Evolutionary conservation across 2,797 vertebrate genomes (phyloP).

Genomic region (Gambelia wislizenii): DNA sequence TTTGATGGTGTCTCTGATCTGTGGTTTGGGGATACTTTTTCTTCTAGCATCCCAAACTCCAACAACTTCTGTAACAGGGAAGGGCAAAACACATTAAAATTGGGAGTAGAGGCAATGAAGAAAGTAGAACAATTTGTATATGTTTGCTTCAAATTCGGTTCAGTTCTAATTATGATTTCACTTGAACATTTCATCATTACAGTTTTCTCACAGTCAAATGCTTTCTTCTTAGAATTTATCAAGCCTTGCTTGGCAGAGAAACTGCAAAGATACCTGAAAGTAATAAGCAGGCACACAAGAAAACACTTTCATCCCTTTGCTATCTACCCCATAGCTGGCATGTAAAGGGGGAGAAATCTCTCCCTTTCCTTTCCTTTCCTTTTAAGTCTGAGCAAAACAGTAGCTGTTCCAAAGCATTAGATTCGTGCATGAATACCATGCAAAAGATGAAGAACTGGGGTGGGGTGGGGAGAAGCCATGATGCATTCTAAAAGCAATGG

Average conservation of each 20-base stretch:
- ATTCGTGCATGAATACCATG: conserved; percentile 47
- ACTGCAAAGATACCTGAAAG: conserved; percentile 40
- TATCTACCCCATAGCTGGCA: conserved; percentile 1
- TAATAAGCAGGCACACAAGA: conserved; percentile 40
- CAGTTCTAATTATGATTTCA: conserved; percentile 6
- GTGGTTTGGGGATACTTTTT: background rate
- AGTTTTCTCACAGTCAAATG: background rate
- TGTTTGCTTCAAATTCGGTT: background rate
- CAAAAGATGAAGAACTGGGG: conserved; percentile 72
- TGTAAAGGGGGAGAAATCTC: conserved; percentile 53
- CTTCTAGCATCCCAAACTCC: background rate
- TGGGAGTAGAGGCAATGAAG: background rate
- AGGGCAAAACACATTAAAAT: background rate
- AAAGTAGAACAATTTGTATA: background rate
- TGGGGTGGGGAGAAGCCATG: conserved; percentile 63
- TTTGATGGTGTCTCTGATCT: background rate
- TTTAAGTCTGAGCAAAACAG: conserved; percentile 71
- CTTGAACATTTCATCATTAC: background rate
- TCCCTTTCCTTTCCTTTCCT: conserved; percentile 33
- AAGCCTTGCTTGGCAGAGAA: conserved; percentile 14
- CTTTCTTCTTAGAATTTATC: background rate
- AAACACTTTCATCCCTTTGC: background rate
- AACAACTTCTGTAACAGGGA: background rate
- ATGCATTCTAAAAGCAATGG: conserved; percentile 75
- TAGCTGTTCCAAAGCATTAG: conserved; percentile 75